phyloP scores from a whole-genome alignment of 2,888 invertebrate genomes.

The Euproctis similis region DNA sequence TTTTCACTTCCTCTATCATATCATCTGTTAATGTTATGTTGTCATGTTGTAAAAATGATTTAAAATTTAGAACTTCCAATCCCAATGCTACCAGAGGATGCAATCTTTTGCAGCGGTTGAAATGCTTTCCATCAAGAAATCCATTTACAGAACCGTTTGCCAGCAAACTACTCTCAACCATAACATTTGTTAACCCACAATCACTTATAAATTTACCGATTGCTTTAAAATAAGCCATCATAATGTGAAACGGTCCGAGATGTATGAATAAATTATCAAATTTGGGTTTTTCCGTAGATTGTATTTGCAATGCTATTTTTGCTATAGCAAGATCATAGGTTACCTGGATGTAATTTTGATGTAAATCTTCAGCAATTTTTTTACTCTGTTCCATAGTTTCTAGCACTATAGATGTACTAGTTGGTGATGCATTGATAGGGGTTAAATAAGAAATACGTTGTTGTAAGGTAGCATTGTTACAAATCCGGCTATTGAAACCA shows the following conservation, averaged over 20 bases:
- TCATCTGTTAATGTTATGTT: not conserved
- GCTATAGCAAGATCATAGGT: slow-evolving; percentile 2
- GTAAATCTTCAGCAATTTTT: slow-evolving; percentile 1
- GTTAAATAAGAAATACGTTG: slow-evolving; percentile 3
- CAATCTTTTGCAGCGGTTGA: slow-evolving; percentile 2
- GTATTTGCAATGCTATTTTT: slow-evolving; percentile 1
- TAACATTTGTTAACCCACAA: slow-evolving; percentile 1
- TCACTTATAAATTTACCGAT: not conserved
- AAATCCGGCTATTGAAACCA: slow-evolving; percentile 2
- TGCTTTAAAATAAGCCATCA: slow-evolving; percentile 2
- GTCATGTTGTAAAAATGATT: not conserved
- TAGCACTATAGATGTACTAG: not conserved
- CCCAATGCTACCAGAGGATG: not conserved
- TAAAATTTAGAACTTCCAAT: not conserved
- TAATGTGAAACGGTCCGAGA: slow-evolving; percentile 2
- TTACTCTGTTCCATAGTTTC: slow-evolving; percentile 2
- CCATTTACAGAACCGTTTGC: slow-evolving; percentile 2
- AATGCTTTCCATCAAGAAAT: slow-evolving; percentile 1
- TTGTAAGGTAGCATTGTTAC: not conserved
- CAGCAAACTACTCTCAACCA: not conserved
- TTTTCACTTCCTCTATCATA: not conserved
- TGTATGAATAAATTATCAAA: slow-evolving; percentile 3
- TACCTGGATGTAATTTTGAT: slow-evolving; percentile 1
- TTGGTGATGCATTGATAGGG: slow-evolving; percentile 2
- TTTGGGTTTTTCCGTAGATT: slow-evolving; percentile 1